Base-by-base conservation (phyloP, 2,797 vertebrate genomes). In the Parambassis ranga region DNA sequence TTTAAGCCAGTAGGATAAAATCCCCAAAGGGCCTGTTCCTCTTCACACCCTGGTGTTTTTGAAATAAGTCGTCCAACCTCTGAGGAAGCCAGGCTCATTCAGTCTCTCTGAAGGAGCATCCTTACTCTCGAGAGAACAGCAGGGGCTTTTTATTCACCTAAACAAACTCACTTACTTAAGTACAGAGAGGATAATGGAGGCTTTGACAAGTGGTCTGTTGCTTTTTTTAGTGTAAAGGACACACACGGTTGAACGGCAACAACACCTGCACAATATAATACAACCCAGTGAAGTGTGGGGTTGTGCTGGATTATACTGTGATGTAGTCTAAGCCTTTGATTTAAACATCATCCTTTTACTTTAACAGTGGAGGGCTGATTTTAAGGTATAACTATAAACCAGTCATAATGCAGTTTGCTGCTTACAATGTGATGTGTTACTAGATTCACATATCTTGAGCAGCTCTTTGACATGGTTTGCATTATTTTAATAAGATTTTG, bases 61-160 rank as follows among this genome's bases (percentile, higher is more conserved):
- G 58, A 67, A 75, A 63, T 46, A 50, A 78, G 33, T 68, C 26
- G 2, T 57, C 59, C 41, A 3, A 43, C 16, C 53, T 43, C 39
- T 27, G 37, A 49, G 59, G 32, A 38, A 0, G 24, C 42, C 37
- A 24, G 31, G 28, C 60, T 61, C 38, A 15, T 33, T 63, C 15
- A 14, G n/a, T 15, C 57, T 31, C 72, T 58, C 68, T 11, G 37
- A 47, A 56, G 60, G 19, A 43, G 27, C 15, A 3, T 46, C 48
- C 20, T 60, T 52, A 3, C 51, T 70, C 38, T 19, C 8, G 3
- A 35, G 37, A 46, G 46, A 51, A 43, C 60, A 62, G 60, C 2
- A n/a, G 6, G 47, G 14, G 3, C 0, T 2, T 55, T 56, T 46
- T 48, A 50, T 46, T 48, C 49, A 65, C 33, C 31, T 31, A 28